Percentiles rank a stretch among this genome's conserved stretches.
These are phyloP conservation scores for Orius insidiosus DNA, from an alignment of 1,140 invertebrate species.

Conservation along the genomic window DNA sequence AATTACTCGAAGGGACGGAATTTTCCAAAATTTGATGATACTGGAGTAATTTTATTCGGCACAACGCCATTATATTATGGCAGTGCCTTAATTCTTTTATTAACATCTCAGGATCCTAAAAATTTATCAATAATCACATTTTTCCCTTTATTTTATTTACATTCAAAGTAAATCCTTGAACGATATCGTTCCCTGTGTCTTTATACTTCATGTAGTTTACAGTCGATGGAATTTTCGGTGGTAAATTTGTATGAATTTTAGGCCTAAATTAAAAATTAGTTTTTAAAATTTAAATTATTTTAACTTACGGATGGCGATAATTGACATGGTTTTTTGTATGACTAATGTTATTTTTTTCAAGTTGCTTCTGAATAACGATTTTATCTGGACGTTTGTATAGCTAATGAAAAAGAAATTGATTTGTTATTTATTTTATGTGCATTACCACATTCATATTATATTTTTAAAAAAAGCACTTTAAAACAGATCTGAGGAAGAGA, in stretches of 20 bases:
- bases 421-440: too few relatives aligned
- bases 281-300: slow-evolving; percentile 20
- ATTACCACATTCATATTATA: too few relatives aligned
- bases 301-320: slow-evolving; percentile 1
- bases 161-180: slow-evolving; percentile 24
- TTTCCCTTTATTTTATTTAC: slow-evolving; percentile 16
- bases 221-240: slow-evolving; percentile 5
- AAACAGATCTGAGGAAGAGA: too few relatives aligned
- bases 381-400: too few relatives aligned
- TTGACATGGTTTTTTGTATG: too few relatives aligned
- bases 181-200: slow-evolving; percentile 17
- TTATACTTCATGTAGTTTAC: slow-evolving; percentile 10
- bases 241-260: slow-evolving; percentile 21
- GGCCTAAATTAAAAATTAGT: slow-evolving; percentile 21
- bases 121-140: neutral
- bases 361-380: too few relatives aligned
- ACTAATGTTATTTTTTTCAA: too few relatives aligned
- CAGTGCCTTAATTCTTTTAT: slow-evolving; percentile 27
- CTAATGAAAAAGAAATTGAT: too few relatives aligned
- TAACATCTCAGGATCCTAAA: slow-evolving; percentile 27
- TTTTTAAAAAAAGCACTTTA: too few relatives aligned
- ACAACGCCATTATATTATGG: slow-evolving; percentile 26
- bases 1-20: slow-evolving; percentile 21
- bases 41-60: slow-evolving; percentile 24
- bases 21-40: slow-evolving; percentile 25